These are phyloP conservation scores for Mactra quadrangularis DNA, from an alignment of 1,140 invertebrate species.

Conservation along the genomic window DNA sequence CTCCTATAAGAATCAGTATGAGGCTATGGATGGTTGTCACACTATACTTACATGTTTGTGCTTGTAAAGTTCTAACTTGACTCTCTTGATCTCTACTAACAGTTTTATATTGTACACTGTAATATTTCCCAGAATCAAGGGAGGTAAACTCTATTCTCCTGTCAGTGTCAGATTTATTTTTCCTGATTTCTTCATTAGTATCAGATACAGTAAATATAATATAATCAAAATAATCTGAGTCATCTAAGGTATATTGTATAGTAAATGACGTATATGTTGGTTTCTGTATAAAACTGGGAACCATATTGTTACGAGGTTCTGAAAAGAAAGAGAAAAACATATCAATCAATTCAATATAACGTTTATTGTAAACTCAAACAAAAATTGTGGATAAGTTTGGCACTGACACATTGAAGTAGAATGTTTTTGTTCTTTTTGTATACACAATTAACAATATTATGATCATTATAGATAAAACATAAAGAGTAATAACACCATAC, in stretches of 20 bases:
- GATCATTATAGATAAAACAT: too few relatives aligned
- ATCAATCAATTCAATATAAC: too few relatives aligned
- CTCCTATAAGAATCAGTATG: too few relatives aligned
- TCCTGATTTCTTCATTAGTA: conserved; percentile 36
- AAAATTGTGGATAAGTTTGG: too few relatives aligned
- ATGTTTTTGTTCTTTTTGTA: too few relatives aligned
- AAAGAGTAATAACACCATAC: too few relatives aligned
- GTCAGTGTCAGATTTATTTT: conserved; percentile 60
- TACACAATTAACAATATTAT: too few relatives aligned
- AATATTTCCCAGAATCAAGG: conserved; percentile 69
- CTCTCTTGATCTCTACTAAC: conserved; percentile 70
- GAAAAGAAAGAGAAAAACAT: conserved; percentile 33
- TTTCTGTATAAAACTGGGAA: conserved; percentile 21
- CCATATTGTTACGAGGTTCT: conserved; percentile 71
- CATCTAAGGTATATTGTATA: conserved; percentile 65
- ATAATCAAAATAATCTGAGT: conserved; percentile 70
- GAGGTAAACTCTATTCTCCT: conserved; percentile 66
- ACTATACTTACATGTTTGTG: conserved; percentile 70
- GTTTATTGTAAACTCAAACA: too few relatives aligned
- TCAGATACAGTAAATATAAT: conserved; percentile 68
- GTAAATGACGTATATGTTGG: conserved; percentile 64
- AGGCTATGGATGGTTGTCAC: too few relatives aligned
- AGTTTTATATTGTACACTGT: conserved; percentile 69
- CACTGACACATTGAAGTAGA: too few relatives aligned
- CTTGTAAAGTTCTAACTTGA: conserved; percentile 53